These are phyloP conservation scores for Tillus elongatus DNA, from an alignment of 2,888 invertebrate species.

Conservation along the genomic window DNA sequence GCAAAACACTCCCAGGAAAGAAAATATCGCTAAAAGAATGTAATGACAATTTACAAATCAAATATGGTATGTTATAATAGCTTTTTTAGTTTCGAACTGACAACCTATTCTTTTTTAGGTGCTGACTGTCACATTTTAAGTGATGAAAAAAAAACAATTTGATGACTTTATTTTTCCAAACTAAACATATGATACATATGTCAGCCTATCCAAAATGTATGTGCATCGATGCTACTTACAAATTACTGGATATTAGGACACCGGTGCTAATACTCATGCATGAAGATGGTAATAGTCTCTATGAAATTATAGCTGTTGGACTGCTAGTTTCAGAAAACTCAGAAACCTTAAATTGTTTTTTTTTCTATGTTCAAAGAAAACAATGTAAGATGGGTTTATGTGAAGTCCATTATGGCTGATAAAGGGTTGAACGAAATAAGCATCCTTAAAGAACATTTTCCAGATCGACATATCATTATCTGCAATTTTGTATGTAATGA, in stretches of 20 bases:
- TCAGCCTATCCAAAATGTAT: constrained; percentile 17
- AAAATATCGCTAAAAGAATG: background rate
- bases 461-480: background rate
- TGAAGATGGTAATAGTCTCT: constrained; percentile 17
- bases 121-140: constrained; percentile 3
- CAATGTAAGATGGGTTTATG: constrained; percentile 14
- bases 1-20: background rate
- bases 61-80: no score
- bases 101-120: background rate
- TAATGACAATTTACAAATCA: background rate
- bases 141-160: constrained; percentile 3
- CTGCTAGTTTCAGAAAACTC: no score
- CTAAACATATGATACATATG: constrained; percentile 16
- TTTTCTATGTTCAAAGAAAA: constrained; percentile 14
- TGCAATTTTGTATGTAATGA: no score
- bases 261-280: constrained; percentile 17
- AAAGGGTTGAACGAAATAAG: constrained; percentile 18
- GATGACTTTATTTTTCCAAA: background rate
- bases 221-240: no score
- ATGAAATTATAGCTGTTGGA: constrained; percentile 18
- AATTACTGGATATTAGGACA: constrained; percentile 16
- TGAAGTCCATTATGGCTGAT: constrained; percentile 19
- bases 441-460: background rate
- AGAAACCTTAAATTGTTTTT: no score
- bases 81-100: no score